Evolutionary conservation across 2,797 vertebrate species (phyloP).

Genomic region (Etheostoma nigrum): DNA sequence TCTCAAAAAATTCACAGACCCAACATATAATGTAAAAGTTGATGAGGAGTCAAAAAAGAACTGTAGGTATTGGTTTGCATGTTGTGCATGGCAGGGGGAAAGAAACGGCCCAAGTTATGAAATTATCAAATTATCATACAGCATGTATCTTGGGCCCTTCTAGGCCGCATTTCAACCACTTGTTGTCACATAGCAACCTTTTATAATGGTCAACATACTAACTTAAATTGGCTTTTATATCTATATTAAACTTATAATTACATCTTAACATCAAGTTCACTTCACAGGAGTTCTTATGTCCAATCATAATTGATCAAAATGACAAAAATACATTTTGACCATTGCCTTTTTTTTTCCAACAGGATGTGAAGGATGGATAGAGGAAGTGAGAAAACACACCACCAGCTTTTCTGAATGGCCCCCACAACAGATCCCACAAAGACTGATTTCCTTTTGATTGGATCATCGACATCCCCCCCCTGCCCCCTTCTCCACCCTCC

Average conservation of each 20-base stretch:
- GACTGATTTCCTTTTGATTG: constrained; percentile 63
- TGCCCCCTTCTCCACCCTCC: constrained; percentile 19
- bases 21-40: background rate
- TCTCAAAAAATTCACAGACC: background rate
- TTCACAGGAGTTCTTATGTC: background rate
- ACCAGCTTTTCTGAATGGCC: constrained; percentile 68
- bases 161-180: constrained; percentile 68
- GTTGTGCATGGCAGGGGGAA: background rate
- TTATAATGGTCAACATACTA: constrained; percentile 39
- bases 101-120: background rate
- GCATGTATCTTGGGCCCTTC: constrained; percentile 7
- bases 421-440: constrained; percentile 50
- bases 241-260: background rate
- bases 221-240: background rate
- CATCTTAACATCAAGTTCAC: background rate
- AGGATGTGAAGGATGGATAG: constrained; percentile 82
- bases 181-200: constrained; percentile 57
- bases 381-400: constrained; percentile 45
- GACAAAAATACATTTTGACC: background rate
- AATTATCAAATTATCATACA: too few relatives aligned
- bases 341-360: constrained; percentile 68
- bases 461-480: constrained; percentile 41
- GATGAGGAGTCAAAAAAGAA: background rate
- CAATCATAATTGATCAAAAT: background rate
- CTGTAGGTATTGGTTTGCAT: background rate